A percentile compares a stretch with the other conserved stretches of the same genome.
Conservation (phyloP, 2,797 vertebrate species). For the Xenopus petersii region DNA sequence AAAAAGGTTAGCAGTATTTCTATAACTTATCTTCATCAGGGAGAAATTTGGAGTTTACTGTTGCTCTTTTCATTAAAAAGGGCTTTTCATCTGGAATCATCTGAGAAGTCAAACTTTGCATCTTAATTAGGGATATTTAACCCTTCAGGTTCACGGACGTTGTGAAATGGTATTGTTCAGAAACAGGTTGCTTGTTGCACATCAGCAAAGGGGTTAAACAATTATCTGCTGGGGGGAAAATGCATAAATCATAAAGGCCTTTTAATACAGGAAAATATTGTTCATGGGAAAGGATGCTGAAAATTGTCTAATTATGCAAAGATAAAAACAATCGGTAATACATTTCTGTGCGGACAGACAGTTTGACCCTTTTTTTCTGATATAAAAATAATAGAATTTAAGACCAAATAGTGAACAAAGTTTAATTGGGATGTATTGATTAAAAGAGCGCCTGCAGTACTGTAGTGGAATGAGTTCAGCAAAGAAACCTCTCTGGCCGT, state of each 20-base stretch:
- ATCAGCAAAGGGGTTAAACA: conserved; percentile 55
- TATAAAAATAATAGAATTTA: too few species aligned
- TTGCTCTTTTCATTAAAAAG: conserved; percentile 77
- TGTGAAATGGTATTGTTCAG: background rate
- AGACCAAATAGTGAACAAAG: too few species aligned
- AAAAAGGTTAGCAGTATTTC: conserved; percentile 75
- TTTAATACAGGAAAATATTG: conserved; percentile 39
- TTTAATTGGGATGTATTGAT: too few species aligned
- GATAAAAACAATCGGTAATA: conserved; percentile 6
- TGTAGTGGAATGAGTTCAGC: too few species aligned
- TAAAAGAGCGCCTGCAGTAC: too few species aligned
- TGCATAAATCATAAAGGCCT: conserved; percentile 57
- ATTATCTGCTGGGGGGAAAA: conserved; percentile 64
- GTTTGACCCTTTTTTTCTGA: background rate
- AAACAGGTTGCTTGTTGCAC: background rate
- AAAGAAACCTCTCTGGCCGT: too few species aligned
- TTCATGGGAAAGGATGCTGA: conserved; percentile 37
- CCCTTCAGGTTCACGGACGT: conserved; percentile 16
- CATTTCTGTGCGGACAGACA: conserved; percentile 4
- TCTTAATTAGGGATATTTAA: conserved; percentile 73
- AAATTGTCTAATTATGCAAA: conserved; percentile 22
- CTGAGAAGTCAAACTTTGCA: conserved; percentile 69
- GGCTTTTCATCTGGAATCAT: conserved; percentile 63
- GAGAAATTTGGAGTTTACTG: conserved; percentile 70
- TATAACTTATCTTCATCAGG: conserved; percentile 73